phyloP scores from a whole-genome alignment of 2,888 invertebrate species.

The Heliconius cydno region DNA sequence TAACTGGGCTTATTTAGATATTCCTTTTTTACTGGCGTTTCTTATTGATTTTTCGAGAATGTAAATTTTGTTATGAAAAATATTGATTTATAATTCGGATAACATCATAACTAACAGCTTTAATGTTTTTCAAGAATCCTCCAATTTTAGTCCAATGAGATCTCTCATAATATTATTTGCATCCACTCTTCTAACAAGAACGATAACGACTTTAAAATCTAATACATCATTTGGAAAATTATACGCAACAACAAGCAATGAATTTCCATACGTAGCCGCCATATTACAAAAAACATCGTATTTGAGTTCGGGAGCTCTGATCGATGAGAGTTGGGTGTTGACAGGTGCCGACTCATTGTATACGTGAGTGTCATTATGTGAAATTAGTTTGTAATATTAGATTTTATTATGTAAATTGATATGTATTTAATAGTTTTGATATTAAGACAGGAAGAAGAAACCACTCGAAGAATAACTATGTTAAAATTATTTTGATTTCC shows the following conservation, averaged over 20 bases:
- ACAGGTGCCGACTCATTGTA: slow-evolving; percentile 67
- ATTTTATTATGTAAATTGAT: neutral
- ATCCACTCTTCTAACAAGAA: neutral
- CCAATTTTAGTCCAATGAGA: neutral
- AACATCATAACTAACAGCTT: neutral
- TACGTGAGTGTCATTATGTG: slow-evolving; percentile 56
- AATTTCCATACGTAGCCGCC: slow-evolving; percentile 69
- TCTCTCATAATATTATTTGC: neutral
- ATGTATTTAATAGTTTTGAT: too few relatives aligned
- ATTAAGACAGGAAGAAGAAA: too few relatives aligned
- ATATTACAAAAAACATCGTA: slow-evolving; percentile 63
- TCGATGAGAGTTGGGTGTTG: slow-evolving; percentile 69
- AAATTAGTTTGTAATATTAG: neutral
- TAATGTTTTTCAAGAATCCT: neutral
- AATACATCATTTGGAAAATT: slow-evolving; percentile 8
- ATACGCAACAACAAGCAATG: slow-evolving; percentile 56
- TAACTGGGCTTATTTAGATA: neutral
- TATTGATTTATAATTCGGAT: neutral
- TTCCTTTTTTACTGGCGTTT: neutral
- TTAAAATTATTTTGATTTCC: too few relatives aligned
- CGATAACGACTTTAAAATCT: neutral
- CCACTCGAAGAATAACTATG: too few relatives aligned
- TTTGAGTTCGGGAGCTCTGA: slow-evolving; percentile 67
- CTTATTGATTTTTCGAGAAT: neutral
- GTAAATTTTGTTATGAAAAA: neutral